Base-by-base conservation (phyloP, 2,113 vertebrate genomes). In the Elephas maximus region DNA sequence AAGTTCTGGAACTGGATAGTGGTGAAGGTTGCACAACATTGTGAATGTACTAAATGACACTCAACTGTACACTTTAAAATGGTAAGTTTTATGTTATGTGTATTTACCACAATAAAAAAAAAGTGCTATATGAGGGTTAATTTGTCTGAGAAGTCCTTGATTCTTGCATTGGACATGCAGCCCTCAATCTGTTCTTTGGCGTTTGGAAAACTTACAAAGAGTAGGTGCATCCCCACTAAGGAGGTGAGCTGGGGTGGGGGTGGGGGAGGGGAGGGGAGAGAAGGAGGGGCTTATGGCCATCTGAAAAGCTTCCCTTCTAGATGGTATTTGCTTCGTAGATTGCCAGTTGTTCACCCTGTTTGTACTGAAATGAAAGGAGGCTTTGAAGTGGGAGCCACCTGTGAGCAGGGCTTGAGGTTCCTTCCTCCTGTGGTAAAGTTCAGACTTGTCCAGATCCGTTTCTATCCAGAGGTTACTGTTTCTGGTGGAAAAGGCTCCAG, bases 331-430 rank as follows among this genome's bases (percentile, higher is more conserved):
- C 96, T 97, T 90, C 71, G 7, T 87, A 92, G 97, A 98, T 93
- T 97, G 95, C 97, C 95, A 97, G 96, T 97, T 94, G 93, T 97
- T 98, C 97, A 79, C 97, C 92, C 96, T 96, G 97, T 97, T 98
- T 97, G 93, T 97, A 97, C 97, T 97, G 97, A 95, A 97, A 97
- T 95, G 94, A 97, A 97, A 97, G 96, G 84, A 96, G 76, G 95
- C 97, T 98, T 98, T 98, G 96, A 98, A 97, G 96, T 97, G 76
- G 93, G 91, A 95, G 86, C 97, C 18, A 80, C 96, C 85, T 91
- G 94, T 74, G 79, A 96, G 45, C 88, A 82, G 65, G 73, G 90
- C 84, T 97, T 83, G 87, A 84, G 96, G 97, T 97, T 96, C 88
- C 90, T 97, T 94, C 88, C 74, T 94, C 10, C 9, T 30, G 33